Evolutionary conservation across 1,140 invertebrate genomes (phyloP).

Genomic region (Samia ricini): DNA sequence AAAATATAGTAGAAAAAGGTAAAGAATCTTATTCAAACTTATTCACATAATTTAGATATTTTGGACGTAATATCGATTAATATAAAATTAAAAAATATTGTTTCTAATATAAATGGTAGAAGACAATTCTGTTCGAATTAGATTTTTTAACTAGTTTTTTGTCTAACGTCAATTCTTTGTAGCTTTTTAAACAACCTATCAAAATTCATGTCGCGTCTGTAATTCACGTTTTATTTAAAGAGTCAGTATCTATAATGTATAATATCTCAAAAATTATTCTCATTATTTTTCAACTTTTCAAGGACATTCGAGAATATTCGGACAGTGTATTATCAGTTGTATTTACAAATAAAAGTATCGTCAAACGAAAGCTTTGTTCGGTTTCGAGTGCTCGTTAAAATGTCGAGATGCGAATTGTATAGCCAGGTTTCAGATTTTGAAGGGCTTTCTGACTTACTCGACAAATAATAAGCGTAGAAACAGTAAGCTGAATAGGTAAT

Average conservation of each 20-base stretch:
- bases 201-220: constrained; percentile 25
- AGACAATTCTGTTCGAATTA: constrained; percentile 6
- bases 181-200: constrained; percentile 15
- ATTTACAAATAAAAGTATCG: not conserved
- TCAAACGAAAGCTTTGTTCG: not conserved
- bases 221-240: constrained; percentile 15
- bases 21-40: no score
- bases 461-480: not conserved
- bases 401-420: not conserved
- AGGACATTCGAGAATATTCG: not conserved
- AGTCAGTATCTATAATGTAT: constrained; percentile 10
- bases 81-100: constrained; percentile 8
- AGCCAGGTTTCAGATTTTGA: not conserved
- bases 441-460: not conserved
- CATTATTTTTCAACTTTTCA: not conserved
- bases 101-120: constrained; percentile 9
- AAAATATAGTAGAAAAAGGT: no score
- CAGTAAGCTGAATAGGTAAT: no score
- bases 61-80: no score
- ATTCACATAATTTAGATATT: no score
- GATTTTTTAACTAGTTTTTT: constrained; percentile 20
- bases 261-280: no score
- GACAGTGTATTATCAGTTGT: not conserved
- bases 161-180: constrained; percentile 12
- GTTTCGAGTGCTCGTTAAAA: not conserved